Conservation (phyloP, 92 coral and sea anemone genomes). For the Epizoanthus scotinus region DNA sequence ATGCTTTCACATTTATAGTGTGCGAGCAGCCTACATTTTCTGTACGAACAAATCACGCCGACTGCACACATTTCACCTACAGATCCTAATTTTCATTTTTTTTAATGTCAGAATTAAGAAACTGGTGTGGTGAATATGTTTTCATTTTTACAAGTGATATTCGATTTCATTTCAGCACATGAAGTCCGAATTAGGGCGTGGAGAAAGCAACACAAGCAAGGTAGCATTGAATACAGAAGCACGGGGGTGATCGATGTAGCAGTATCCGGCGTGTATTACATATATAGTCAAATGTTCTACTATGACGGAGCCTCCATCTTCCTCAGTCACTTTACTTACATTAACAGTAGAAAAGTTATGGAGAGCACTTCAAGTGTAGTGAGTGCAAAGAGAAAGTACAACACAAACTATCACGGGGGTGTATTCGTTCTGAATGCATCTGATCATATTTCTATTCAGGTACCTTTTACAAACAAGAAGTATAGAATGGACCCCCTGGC, state of each 20-base stretch:
- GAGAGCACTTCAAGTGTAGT: conserved; percentile 68
- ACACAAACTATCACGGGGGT: conserved; percentile 86
- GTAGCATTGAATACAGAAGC: conserved; percentile 64
- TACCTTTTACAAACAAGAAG: conserved; percentile 52
- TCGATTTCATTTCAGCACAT: conserved; percentile 32
- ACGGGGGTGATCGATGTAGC: conserved; percentile 68
- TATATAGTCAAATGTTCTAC: conserved; percentile 93
- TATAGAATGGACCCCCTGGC: conserved; percentile 57
- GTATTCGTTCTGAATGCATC: conserved; percentile 63
- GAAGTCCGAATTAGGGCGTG: conserved; percentile 50
- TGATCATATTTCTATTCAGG: conserved; percentile 72
- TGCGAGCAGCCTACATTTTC: too few relatives aligned
- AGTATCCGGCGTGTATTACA: conserved; percentile 71
- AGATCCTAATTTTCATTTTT: not conserved
- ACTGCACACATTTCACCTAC: too few relatives aligned
- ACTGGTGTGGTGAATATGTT: too few relatives aligned
- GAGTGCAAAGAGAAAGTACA: conserved; percentile 25
- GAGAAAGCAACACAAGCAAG: conserved; percentile 62
- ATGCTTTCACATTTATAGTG: too few relatives aligned
- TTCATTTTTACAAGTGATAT: conserved; percentile 10
- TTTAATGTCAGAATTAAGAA: too few relatives aligned
- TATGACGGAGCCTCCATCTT: conserved; percentile 58
- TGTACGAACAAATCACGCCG: too few relatives aligned
- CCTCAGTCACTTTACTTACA: conserved; percentile 69
- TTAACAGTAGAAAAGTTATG: conserved; percentile 68